Conservation (phyloP, 1,140 invertebrate species). For the Drosophila triauraria region DNA sequence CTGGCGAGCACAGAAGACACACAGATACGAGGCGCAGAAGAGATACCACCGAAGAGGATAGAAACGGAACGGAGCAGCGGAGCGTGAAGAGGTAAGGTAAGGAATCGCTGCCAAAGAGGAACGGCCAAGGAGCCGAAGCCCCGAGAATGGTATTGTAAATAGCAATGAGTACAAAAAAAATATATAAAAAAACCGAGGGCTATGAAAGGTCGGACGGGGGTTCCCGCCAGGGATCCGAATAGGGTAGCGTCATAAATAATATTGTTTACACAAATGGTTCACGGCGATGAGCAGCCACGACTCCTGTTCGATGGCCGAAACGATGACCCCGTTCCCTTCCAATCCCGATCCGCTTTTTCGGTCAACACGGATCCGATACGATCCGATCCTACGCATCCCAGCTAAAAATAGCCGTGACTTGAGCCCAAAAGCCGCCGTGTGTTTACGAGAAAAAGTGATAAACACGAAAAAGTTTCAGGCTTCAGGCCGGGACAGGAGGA, state of each 20-base stretch:
- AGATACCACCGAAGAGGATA: constrained; percentile 17
- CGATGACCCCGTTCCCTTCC: constrained; percentile 36
- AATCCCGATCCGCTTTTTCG: constrained; percentile 26
- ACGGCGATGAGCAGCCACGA: constrained; percentile 50
- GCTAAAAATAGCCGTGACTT: constrained; percentile 75
- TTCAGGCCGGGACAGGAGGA: constrained; percentile 16
- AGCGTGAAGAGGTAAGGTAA: constrained; percentile 75
- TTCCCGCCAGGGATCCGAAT: constrained; percentile 16
- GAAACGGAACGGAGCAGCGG: constrained; percentile 50
- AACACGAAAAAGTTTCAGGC: constrained; percentile 66
- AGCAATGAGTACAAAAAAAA: constrained; percentile 22
- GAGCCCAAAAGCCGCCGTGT: constrained; percentile 65
- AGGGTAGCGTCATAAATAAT: constrained; percentile 73
- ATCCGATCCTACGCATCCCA: constrained; percentile 54
- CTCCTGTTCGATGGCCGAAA: constrained; percentile 65
- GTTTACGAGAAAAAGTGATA: constrained; percentile 76
- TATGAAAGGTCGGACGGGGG: background rate
- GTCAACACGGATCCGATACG: constrained; percentile 51
- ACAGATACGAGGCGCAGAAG: constrained; percentile 17
- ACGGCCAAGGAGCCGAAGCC: constrained; percentile 22
- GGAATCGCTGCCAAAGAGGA: constrained; percentile 51
- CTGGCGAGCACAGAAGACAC: constrained; percentile 2
- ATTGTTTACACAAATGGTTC: constrained; percentile 82
- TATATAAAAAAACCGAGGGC: too few relatives aligned
- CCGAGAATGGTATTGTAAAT: constrained; percentile 60